These are phyloP conservation scores for Phyllotreta striolata DNA, from an alignment of 2,888 invertebrate genomes.

Conservation along the genomic window DNA sequence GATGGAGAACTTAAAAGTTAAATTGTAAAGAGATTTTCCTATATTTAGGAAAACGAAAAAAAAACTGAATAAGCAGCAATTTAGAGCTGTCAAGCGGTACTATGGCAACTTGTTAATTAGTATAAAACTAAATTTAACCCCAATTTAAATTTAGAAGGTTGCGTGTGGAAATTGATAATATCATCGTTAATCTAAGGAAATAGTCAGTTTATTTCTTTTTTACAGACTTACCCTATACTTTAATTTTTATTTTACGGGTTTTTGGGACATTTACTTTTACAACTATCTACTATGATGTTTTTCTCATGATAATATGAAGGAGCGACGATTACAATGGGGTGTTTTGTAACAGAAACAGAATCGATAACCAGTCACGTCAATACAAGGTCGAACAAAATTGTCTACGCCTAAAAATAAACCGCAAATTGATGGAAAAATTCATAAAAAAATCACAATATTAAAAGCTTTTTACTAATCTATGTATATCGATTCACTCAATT, in stretches of 20 bases:
- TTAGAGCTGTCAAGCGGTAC: neutral
- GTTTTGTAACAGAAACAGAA: neutral
- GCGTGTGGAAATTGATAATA: too few relatives aligned
- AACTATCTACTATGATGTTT: too few relatives aligned
- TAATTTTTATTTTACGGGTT: too few relatives aligned
- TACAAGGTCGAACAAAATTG: conserved; percentile 3
- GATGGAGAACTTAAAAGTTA: conserved; percentile 17
- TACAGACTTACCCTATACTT: too few relatives aligned
- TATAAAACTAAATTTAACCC: too few relatives aligned
- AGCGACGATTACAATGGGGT: neutral
- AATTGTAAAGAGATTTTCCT: conserved; percentile 7
- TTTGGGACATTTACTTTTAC: too few relatives aligned
- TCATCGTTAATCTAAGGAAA: too few relatives aligned
- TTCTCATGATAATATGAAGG: too few relatives aligned
- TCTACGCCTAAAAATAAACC: conserved; percentile 5
- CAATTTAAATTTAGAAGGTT: too few relatives aligned
- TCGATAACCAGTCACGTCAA: neutral
- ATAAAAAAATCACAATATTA: too few relatives aligned
- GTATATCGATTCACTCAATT: neutral
- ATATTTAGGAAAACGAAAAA: conserved; percentile 5
- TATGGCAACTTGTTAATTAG: too few relatives aligned
- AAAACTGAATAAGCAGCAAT: neutral
- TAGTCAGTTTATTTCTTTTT: too few relatives aligned
- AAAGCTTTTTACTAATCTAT: neutral
- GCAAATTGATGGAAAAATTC: neutral